A percentile compares a stretch with the other conserved stretches of the same genome.
Evolutionary conservation across 2,113 vertebrate genomes (phyloP).

Genomic region (Aspiorhynchus laticeps): DNA sequence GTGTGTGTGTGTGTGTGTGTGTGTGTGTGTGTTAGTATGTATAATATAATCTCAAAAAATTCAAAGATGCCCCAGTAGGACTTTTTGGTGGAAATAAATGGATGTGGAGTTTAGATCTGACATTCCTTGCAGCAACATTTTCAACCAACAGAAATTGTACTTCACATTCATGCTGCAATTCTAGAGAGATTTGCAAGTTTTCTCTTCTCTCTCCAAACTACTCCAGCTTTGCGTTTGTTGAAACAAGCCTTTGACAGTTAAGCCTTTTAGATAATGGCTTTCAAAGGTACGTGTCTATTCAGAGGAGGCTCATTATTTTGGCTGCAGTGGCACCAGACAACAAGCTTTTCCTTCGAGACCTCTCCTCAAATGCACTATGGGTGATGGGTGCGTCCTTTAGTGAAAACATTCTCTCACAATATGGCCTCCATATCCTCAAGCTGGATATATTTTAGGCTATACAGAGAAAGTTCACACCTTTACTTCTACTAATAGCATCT

Average conservation of each 20-base stretch:
- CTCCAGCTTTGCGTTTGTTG: not conserved
- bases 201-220: not conserved
- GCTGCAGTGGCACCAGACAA: slow-evolving; percentile 61
- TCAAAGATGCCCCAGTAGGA: no score
- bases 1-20: no score
- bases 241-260: slow-evolving; percentile 6
- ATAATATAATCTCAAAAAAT: not conserved
- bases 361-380: slow-evolving; percentile 40
- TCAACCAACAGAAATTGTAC: not conserved
- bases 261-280: not conserved
- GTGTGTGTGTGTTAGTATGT: no score
- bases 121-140: not conserved
- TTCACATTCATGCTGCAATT: not conserved
- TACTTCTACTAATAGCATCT: not conserved
- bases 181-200: not conserved
- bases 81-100: not conserved
- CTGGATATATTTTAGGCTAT: slow-evolving; percentile 14
- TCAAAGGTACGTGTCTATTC: slow-evolving; percentile 53
- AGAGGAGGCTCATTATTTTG: slow-evolving; percentile 71
- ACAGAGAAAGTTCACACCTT: not conserved
- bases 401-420: not conserved
- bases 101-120: not conserved
- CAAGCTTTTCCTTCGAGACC: slow-evolving; percentile 61
- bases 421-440: not conserved
- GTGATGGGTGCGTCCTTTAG: slow-evolving; percentile 16